A percentile compares a stretch with the other conserved stretches of the same genome.
These are phyloP conservation scores for Tadarida brasiliensis DNA, from an alignment of 2,797 vertebrate genomes.

Conservation along the genomic window DNA sequence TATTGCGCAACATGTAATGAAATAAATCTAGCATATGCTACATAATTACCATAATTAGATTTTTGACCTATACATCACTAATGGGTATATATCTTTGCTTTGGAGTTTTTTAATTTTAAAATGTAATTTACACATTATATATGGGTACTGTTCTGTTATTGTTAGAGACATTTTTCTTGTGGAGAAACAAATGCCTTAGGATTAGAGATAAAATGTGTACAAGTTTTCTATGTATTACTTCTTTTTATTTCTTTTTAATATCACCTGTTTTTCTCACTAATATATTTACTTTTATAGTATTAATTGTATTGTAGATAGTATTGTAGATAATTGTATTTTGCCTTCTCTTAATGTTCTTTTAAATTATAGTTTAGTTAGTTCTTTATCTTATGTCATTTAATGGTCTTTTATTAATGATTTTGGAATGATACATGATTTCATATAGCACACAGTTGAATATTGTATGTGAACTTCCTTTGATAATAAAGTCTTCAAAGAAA, in stretches of 20 bases:
- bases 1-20: constrained; percentile 34
- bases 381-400: neutral
- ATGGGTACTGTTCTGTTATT: neutral
- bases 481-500: neutral
- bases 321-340: neutral
- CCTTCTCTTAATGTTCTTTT: neutral
- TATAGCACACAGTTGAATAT: neutral
- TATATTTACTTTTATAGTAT: neutral
- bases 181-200: neutral
- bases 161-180: neutral
- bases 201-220: neutral
- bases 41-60: constrained; percentile 25
- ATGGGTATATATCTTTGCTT: neutral
- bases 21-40: constrained; percentile 19
- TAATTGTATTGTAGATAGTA: neutral
- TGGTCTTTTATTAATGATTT: constrained; percentile 10
- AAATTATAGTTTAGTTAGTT: neutral
- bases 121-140: neutral
- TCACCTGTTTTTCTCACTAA: neutral
- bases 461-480: neutral
- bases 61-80: neutral
- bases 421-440: neutral
- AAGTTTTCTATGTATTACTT: neutral
- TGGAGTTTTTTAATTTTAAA: neutral
- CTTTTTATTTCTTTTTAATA: neutral